Evolutionary conservation across 2,113 vertebrate species (phyloP), one percentile per base, ranked within the genome.

Genomic region (Zosterops pallidus): DNA sequence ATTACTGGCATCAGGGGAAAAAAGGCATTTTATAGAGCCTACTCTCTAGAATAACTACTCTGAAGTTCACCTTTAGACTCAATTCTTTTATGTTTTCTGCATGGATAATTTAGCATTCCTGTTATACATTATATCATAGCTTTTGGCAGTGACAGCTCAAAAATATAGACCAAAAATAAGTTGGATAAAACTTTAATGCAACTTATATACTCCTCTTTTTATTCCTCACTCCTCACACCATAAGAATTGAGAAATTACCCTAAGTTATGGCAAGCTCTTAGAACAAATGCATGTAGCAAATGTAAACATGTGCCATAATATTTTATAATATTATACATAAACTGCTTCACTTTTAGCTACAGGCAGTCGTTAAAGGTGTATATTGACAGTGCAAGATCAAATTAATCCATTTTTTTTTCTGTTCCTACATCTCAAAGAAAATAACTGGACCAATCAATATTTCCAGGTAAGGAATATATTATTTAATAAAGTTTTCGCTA

Each of bases 291-390:
- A 9, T 39, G 21, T 24, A 70, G 33, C 8, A 72, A 46, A 25
- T 0, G 0, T 12, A 88, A 74, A 57, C 11, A 42, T 3, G 2
- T 47, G 6, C 8, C 29, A 31, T 35, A 75, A 23, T 81, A 1
- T 78, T 89, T 67, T 35, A 35, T 33, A 63, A 35, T 56, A 78
- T 46, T 57, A 41, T 67, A 15, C 2, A 25, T 47, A 55, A 92
- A 65, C 10, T 37, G 21, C 19, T 77, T 83, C 6, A 37, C 1
- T 82, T 83, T 86, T 91, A 31, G 47, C 19, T 89, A 23, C 7
- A 78, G 12, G 3, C 3, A n/a, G 11, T 50, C 37, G 12, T n/a
- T 53, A 44, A 7, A 60, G 6, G 26, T 28, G 31, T 59, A 37
- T 12, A 60, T 50, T 47, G 9, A 47, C 53, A 86, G 7, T 49